Percentiles rank a stretch among this genome's conserved stretches.
Conservation (phyloP, 2,888 invertebrate genomes). For the Tetheella fluctuosa region DNA sequence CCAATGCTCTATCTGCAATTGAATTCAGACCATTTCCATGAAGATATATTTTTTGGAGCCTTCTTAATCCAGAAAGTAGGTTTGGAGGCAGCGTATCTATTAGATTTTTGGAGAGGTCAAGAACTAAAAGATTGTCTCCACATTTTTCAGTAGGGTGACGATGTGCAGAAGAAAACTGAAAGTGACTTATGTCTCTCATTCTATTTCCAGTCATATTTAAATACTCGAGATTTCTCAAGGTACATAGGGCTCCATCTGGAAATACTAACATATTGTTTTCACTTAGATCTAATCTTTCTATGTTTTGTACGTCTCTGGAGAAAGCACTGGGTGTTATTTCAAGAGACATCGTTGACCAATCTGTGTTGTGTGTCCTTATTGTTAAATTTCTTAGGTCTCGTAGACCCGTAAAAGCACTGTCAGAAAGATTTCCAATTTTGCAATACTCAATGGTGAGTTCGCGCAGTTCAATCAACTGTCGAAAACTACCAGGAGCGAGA, state of each 20-base stretch:
- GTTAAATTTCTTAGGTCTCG: conserved; percentile 91
- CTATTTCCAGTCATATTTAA: conserved; percentile 92
- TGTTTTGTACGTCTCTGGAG: conserved; percentile 88
- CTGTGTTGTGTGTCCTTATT: conserved; percentile 92
- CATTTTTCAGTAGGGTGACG: conserved; percentile 86
- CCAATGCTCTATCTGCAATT: conserved; percentile 90
- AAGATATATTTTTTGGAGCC: conserved; percentile 89
- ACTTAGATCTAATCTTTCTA: conserved; percentile 90
- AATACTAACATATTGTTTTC: conserved; percentile 92
- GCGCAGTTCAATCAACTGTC: conserved; percentile 89
- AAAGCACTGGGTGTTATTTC: conserved; percentile 90
- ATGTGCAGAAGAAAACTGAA: conserved; percentile 87
- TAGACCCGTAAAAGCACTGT: conserved; percentile 92
- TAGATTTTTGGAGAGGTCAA: conserved; percentile 91
- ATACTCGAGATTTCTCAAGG: conserved; percentile 88
- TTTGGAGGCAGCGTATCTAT: conserved; percentile 89
- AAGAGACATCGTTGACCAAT: conserved; percentile 92
- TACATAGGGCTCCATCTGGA: conserved; percentile 90
- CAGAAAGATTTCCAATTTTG: conserved; percentile 91
- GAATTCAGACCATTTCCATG: conserved; percentile 90
- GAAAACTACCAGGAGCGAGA: conserved; percentile 89
- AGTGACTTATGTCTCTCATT: conserved; percentile 89
- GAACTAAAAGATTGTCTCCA: conserved; percentile 86
- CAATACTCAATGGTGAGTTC: conserved; percentile 92
- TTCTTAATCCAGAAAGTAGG: conserved; percentile 87